A percentile compares a stretch with the other conserved stretches of the same genome.
Conservation (phyloP, 2,113 vertebrate species). For the Coracopsis vasa region DNA sequence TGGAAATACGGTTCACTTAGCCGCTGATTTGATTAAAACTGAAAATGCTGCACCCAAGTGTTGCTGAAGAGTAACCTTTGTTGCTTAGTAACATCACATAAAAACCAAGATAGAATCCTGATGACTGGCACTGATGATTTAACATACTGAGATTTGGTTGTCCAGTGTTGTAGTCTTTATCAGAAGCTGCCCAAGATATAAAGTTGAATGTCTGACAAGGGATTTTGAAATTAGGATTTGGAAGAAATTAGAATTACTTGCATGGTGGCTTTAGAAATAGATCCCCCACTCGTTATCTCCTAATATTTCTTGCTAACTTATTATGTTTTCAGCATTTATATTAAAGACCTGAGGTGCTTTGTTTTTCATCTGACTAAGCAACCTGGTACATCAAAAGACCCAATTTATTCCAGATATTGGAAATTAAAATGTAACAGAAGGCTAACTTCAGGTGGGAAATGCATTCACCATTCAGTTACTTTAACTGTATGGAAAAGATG, state of each 20-base stretch:
- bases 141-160: neutral
- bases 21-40: slow-evolving; percentile 49
- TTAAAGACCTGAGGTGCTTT: neutral
- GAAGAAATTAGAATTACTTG: neutral
- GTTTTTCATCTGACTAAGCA: neutral
- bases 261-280: neutral
- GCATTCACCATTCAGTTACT: neutral
- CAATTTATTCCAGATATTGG: neutral
- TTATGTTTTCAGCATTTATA: neutral
- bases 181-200: neutral
- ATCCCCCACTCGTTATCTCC: accelerated
- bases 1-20: slow-evolving; percentile 34
- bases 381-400: neutral
- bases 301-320: neutral
- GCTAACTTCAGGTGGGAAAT: neutral
- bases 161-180: neutral
- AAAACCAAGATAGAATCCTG: slow-evolving; percentile 33
- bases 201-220: neutral
- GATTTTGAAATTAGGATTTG: neutral
- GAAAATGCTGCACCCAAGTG: slow-evolving; percentile 18
- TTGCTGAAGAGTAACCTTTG: slow-evolving; percentile 50
- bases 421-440: neutral
- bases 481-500: neutral
- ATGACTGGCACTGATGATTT: neutral
- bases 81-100: slow-evolving; percentile 63